Percentiles rank a stretch among this genome's conserved stretches.
These are phyloP conservation scores for Remorina albescens DNA, from an alignment of 2,797 vertebrate genomes.

Conservation along the genomic window DNA sequence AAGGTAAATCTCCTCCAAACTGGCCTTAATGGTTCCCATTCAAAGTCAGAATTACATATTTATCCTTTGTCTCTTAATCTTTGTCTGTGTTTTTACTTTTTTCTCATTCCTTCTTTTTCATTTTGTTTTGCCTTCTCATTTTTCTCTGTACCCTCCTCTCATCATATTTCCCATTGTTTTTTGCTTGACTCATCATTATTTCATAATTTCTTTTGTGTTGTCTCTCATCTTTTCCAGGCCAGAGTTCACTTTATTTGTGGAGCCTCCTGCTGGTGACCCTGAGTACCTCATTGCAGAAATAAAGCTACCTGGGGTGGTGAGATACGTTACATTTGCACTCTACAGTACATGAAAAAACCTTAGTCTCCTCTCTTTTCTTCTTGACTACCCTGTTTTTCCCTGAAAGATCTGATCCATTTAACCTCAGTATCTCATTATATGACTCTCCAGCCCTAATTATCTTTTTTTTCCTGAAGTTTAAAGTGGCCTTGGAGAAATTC, in stretches of 20 bases:
- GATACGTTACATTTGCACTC: conserved; percentile 29
- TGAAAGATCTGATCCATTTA: neutral
- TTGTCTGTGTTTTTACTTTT: no score
- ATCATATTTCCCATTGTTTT: no score
- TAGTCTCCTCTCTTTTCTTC: neutral
- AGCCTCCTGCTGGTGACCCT: conserved; percentile 82
- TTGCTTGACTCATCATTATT: neutral
- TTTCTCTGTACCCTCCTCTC: rapidly evolving
- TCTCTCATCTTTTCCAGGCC: conserved; percentile 65
- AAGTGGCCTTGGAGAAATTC: no score
- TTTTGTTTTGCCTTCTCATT: no score
- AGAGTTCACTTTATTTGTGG: conserved; percentile 81
- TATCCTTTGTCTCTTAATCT: neutral
- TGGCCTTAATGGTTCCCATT: rapidly evolving
- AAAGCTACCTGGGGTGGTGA: conserved; percentile 90
- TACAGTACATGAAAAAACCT: neutral
- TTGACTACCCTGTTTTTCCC: neutral
- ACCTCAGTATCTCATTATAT: neutral
- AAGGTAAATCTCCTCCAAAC: conserved; percentile 36
- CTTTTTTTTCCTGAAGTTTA: no score
- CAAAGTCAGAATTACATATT: neutral
- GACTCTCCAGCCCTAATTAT: neutral
- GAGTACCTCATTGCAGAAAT: conserved; percentile 89
- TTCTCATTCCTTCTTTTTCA: neutral
- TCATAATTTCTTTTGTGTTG: neutral